Base-by-base conservation (phyloP, 2,888 invertebrate genomes). In the Eucera pruinosa region DNA sequence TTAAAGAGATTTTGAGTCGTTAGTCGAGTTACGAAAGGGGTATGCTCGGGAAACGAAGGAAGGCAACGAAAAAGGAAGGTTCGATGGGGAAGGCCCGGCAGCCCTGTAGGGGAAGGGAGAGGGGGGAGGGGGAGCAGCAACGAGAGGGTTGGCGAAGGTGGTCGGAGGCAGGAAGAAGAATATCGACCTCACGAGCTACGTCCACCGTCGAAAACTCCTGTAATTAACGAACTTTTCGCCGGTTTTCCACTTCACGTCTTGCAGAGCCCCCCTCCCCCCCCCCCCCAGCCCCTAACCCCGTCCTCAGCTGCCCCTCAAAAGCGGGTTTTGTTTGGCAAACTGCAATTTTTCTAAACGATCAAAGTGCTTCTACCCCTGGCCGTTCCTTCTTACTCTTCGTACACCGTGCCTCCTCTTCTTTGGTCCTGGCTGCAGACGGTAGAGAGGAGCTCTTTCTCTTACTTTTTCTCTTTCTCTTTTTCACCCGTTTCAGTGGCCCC, bases 181-280 rank as follows among this genome's bases (percentile, higher is more conserved):
- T 80, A 81, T 80, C 81, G 81, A 81, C 72, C 80, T 71, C 69
- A 39, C 76, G 61, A 57, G 80, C 66, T 66, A 61, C 76, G 68
- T 73, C 76, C 81, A 81, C 71, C 81, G 77, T 78, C 71, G 78
- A 81, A 83, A 87, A 86, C 86, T 87, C 81, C 85, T 80, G 87
- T 87, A 87, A 87, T 87, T 87, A 87, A 87, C 86, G 87, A 87
- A 87, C 87, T 87, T 87, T 87, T 78, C 78, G 81, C 79, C 84
- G 84, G 83, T 81, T 86, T 80, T 81, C 87, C 83, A 82, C 86
- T 87, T 68, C 71, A 58, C 71, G 71, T 80, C 80, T 80, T 80
- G 70, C 75, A 39, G 36, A 68, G 25, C 41, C 20, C 2, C 18
- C 50, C 5, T 20, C 1, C 13, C n/a, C 20, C 13, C 9, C 18